These are phyloP conservation scores for Neoseiulus cucumeris DNA, from an alignment of 1,140 invertebrate species.

Conservation along the genomic window DNA sequence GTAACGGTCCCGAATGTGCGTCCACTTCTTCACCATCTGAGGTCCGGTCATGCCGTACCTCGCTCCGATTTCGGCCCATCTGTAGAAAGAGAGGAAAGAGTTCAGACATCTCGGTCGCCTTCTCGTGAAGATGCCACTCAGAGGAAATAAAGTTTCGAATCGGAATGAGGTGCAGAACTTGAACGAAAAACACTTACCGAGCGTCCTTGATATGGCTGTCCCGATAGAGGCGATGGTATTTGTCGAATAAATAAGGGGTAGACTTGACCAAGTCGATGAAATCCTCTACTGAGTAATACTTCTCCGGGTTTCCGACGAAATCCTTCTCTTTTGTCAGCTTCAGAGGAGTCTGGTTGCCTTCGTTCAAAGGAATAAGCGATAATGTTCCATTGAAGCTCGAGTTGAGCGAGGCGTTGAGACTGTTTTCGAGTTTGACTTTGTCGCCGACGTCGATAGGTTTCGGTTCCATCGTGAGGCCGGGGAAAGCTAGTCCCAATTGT, in stretches of 20 bases:
- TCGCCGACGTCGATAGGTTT: background rate
- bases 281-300: conserved; percentile 3
- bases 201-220: conserved; percentile 8
- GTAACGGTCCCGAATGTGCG: conserved; percentile 6
- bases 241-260: background rate
- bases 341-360: background rate
- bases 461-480: background rate
- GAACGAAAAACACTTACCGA: background rate
- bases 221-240: conserved; percentile 6
- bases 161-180: background rate
- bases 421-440: background rate
- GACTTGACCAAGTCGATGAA: background rate
- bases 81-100: background rate
- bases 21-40: conserved; percentile 8
- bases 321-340: conserved; percentile 6
- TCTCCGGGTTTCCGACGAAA: background rate
- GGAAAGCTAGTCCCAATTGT: background rate
- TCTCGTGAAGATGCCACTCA: background rate
- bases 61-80: conserved; percentile 4
- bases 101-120: background rate
- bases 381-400: background rate
- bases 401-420: background rate
- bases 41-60: conserved; percentile 3
- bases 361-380: background rate
- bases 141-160: too few relatives aligned